These are phyloP conservation scores for Myotis myotis DNA, from an alignment of 2,797 vertebrate species.

Conservation along the genomic window DNA sequence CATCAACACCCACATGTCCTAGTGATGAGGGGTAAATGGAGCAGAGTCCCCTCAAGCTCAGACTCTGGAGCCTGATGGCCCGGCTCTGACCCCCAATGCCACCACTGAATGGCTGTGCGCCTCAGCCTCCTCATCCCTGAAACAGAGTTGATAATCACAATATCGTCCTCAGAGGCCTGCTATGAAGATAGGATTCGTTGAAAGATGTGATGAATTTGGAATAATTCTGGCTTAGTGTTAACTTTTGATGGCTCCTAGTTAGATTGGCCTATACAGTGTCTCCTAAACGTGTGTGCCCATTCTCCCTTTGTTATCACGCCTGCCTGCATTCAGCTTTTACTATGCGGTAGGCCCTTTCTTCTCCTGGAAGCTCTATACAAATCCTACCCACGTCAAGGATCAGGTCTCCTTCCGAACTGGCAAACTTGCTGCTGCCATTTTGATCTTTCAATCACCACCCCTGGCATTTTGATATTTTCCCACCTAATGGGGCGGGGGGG, in stretches of 20 bases:
- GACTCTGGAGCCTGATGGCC: not conserved
- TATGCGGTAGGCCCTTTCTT: not conserved
- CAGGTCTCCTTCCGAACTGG: not conserved
- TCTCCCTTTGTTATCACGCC: not conserved
- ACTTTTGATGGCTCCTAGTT: not conserved
- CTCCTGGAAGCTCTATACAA: not conserved
- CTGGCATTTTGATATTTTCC: not conserved
- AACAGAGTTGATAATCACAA: not conserved
- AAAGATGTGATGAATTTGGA: not conserved
- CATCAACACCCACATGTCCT: not conserved
- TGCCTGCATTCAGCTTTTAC: not conserved
- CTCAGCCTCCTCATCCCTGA: not conserved
- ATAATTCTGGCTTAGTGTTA: not conserved
- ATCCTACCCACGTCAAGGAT: not conserved
- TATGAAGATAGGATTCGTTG: not conserved
- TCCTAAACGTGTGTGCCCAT: not conserved
- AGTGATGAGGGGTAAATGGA: not conserved
- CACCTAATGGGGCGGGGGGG: not conserved
- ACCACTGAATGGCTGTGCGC: not conserved
- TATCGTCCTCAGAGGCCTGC: not conserved
- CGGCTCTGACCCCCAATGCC: not conserved
- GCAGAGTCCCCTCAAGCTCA: not conserved
- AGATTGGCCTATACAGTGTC: no score
- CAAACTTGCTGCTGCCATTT: not conserved
- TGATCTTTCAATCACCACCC: not conserved